A percentile compares a stretch with the other conserved stretches of the same genome.
phyloP scores from a whole-genome alignment of 2,888 invertebrate species.

The Keiferia lycopersicella region DNA sequence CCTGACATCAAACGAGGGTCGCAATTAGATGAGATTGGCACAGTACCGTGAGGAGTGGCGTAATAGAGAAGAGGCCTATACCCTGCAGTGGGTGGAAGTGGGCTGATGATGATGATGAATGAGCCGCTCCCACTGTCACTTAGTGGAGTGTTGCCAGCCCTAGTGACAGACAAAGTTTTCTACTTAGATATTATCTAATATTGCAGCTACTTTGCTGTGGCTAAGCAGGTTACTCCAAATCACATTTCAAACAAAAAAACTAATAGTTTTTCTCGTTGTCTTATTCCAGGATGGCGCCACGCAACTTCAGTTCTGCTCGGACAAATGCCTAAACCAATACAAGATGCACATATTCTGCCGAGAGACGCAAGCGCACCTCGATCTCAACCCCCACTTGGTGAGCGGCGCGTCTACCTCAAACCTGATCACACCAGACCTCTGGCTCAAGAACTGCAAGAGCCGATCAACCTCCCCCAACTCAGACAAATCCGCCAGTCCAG shows the following conservation, averaged over 20 bases:
- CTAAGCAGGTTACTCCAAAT: too few relatives aligned
- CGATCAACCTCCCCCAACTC: conserved; percentile 82
- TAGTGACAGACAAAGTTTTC: too few relatives aligned
- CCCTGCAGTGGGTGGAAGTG: too few relatives aligned
- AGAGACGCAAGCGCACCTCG: conserved; percentile 95
- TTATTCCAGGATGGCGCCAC: conserved; percentile 90
- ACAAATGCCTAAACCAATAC: conserved; percentile 97
- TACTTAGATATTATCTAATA: too few relatives aligned
- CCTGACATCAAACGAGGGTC: too few relatives aligned
- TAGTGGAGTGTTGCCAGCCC: too few relatives aligned
- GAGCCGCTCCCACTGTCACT: too few relatives aligned
- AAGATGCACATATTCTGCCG: conserved; percentile 98
- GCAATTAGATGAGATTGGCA: too few relatives aligned
- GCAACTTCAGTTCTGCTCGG: conserved; percentile 94
- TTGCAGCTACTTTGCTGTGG: too few relatives aligned
- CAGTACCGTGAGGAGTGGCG: too few relatives aligned
- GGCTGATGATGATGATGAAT: too few relatives aligned
- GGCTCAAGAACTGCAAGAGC: conserved; percentile 91
- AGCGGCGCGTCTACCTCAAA: conserved; percentile 72
- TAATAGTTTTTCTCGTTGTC: conserved; percentile 22
- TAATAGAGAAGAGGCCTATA: too few relatives aligned
- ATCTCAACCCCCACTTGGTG: conserved; percentile 89
- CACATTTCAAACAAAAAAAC: background rate
- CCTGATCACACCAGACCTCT: conserved; percentile 94
- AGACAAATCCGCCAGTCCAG: conserved; percentile 79